Percentiles rank a stretch among this genome's conserved stretches.
These are phyloP conservation scores for Sebastes alutus DNA, from an alignment of 2,797 vertebrate genomes.

Conservation along the genomic window DNA sequence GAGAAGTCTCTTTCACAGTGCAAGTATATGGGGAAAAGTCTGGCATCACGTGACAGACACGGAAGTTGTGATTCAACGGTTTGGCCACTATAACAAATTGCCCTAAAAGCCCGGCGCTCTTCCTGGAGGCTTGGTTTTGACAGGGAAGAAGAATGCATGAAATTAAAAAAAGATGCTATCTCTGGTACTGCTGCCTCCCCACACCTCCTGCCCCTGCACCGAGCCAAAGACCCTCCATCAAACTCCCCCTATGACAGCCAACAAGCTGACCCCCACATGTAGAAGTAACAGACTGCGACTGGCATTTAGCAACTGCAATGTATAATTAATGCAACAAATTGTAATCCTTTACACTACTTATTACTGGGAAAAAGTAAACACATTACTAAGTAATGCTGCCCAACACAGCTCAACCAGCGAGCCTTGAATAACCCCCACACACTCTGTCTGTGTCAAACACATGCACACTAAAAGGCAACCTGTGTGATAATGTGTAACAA, in stretches of 20 bases:
- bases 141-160: neutral
- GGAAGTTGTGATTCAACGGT: neutral
- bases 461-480: neutral
- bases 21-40: neutral
- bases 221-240: neutral
- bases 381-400: neutral
- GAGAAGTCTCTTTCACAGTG: neutral
- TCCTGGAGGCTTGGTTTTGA: neutral
- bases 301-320: neutral
- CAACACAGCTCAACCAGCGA: neutral
- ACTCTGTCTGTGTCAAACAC: neutral
- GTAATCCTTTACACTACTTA: neutral
- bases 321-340: neutral
- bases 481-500: conserved; percentile 33
- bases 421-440: conserved; percentile 6
- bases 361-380: neutral
- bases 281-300: neutral
- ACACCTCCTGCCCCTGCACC: neutral
- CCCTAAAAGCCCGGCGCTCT: neutral
- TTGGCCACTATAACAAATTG: neutral
- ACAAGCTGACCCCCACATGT: too few relatives aligned
- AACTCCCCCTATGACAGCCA: neutral
- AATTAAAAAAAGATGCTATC: neutral
- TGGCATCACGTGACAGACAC: neutral
- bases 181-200: neutral